A percentile compares a stretch with the other conserved stretches of the same genome.
These are phyloP conservation scores for Pterois miles DNA, from an alignment of 2,797 vertebrate genomes.

Conservation along the genomic window DNA sequence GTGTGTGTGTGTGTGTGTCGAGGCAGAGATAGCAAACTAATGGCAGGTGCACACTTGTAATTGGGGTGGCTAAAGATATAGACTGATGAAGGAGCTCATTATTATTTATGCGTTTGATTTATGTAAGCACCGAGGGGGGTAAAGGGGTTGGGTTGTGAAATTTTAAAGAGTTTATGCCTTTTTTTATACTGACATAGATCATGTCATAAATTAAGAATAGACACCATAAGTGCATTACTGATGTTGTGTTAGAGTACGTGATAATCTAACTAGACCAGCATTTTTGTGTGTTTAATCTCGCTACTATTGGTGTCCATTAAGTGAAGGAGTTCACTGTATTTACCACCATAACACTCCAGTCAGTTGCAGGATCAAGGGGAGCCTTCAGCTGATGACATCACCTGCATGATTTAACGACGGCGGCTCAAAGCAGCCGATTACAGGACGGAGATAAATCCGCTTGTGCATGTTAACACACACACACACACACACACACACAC, in stretches of 20 bases:
- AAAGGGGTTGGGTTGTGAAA: conserved; percentile 35
- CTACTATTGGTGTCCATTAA: background rate
- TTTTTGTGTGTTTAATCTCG: background rate
- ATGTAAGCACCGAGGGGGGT: conserved; percentile 49
- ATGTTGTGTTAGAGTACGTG: conserved; percentile 7
- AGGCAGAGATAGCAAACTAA: conserved; percentile 51
- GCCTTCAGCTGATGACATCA: conserved; percentile 57
- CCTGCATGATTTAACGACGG: conserved; percentile 55
- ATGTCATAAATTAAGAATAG: conserved; percentile 39
- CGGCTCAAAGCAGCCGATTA: conserved; percentile 40
- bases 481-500: conserved; percentile 6
- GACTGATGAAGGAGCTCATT: conserved; percentile 64
- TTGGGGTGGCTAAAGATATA: conserved; percentile 61
- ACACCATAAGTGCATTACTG: background rate
- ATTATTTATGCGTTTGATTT: conserved; percentile 70
- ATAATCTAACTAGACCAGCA: background rate
- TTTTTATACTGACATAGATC: conserved; percentile 37
- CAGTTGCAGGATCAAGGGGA: conserved; percentile 5
- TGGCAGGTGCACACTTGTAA: conserved; percentile 71
- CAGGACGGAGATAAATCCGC: conserved; percentile 41
- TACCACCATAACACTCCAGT: conserved; percentile 8
- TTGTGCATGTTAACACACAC: conserved; percentile 24
- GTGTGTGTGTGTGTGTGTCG: conserved; percentile 10
- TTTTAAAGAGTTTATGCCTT: conserved; percentile 54
- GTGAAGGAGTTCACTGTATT: conserved; percentile 17